phyloP scores from a whole-genome alignment of 2,888 invertebrate genomes.

The Eudemis profundana region DNA sequence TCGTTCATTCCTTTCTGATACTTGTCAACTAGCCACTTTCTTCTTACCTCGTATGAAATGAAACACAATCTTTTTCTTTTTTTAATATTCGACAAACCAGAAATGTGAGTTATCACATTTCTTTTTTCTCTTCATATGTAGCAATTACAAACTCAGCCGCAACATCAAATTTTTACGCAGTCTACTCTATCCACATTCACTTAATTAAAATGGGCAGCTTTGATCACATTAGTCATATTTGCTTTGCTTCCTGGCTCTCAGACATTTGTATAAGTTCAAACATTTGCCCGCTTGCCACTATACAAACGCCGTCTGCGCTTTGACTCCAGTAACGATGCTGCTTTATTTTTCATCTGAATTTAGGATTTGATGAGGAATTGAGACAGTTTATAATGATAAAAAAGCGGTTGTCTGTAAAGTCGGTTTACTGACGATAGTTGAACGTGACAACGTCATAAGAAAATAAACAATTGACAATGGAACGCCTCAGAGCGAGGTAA shows the following conservation, averaged over 20 bases:
- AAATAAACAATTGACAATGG: too few species aligned
- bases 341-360: conserved; percentile 26
- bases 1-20: too few species aligned
- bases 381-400: neutral
- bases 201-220: conserved; percentile 55
- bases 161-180: conserved; percentile 15
- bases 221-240: conserved; percentile 66
- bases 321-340: conserved; percentile 46
- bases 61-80: neutral
- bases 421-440: too few species aligned
- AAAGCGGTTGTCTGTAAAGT: too few species aligned
- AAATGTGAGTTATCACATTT: too few species aligned
- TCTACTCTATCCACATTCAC: conserved; percentile 48
- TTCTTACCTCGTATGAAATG: too few species aligned
- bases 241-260: conserved; percentile 59
- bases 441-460: too few species aligned
- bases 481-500: too few species aligned
- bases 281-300: conserved; percentile 72
- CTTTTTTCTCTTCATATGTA: neutral
- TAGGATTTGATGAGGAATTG: conserved; percentile 11
- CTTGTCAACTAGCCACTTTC: too few species aligned
- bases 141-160: neutral
- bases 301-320: conserved; percentile 64
- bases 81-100: neutral
- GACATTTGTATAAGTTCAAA: conserved; percentile 73